phyloP scores from a whole-genome alignment of 2,888 invertebrate genomes.

The Serrognathus titanus region DNA sequence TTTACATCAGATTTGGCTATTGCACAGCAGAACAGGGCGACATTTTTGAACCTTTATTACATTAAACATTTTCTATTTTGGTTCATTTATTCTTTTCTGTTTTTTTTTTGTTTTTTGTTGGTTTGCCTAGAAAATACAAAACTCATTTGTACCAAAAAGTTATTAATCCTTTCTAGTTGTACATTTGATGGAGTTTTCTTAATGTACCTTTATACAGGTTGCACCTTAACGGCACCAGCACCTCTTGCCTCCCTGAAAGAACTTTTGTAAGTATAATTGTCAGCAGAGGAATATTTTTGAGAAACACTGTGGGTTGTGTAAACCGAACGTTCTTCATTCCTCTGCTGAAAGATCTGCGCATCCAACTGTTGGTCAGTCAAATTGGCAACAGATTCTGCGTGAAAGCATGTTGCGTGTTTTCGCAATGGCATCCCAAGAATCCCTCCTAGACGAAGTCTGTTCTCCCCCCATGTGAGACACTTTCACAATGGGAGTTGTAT shows the following conservation, averaged over 20 bases:
- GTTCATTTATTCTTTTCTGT: too few species aligned
- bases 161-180: too few species aligned
- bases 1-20: too few species aligned
- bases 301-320: conserved; percentile 36
- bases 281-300: conserved; percentile 37
- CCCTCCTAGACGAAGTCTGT: conserved; percentile 57
- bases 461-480: conserved; percentile 58
- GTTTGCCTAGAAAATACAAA: too few species aligned
- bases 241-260: conserved; percentile 53
- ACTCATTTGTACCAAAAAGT: too few species aligned
- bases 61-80: too few species aligned
- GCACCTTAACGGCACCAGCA: conserved; percentile 81
- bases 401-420: conserved; percentile 75
- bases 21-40: too few species aligned
- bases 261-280: conserved; percentile 31
- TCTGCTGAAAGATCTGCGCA: conserved; percentile 29
- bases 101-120: too few species aligned
- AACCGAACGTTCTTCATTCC: conserved; percentile 25
- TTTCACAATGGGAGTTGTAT: conserved; percentile 57
- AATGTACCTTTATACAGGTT: too few species aligned
- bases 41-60: too few species aligned
- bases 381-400: conserved; percentile 66
- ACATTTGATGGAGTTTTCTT: too few species aligned
- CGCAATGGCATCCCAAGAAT: conserved; percentile 80
- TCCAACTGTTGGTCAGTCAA: conserved; percentile 61